Evolutionary conservation across 2,797 vertebrate genomes (phyloP).

Genomic region (Lagodon rhomboides): DNA sequence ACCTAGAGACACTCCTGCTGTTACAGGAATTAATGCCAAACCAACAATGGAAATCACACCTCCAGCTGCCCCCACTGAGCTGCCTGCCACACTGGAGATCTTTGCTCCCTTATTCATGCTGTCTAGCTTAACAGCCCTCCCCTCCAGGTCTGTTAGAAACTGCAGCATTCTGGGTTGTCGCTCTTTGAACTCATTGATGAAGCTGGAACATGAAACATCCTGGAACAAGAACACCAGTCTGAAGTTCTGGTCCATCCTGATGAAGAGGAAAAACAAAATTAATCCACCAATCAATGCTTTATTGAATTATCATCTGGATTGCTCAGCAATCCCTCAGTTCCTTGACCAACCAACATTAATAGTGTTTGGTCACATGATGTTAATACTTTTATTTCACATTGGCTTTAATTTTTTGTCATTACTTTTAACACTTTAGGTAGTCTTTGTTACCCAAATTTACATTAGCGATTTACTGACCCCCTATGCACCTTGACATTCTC

Average conservation of each 20-base stretch:
- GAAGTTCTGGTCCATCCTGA: constrained; percentile 74
- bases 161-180: constrained; percentile 63
- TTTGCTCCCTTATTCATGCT: constrained; percentile 78
- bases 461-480: too few species aligned
- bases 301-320: too few species aligned
- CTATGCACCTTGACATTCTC: too few species aligned
- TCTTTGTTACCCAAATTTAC: too few species aligned
- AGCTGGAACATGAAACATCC: constrained; percentile 30
- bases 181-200: constrained; percentile 64
- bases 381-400: too few species aligned
- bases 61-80: constrained; percentile 77
- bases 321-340: too few species aligned
- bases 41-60: constrained; percentile 80
- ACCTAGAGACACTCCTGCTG: constrained; percentile 73
- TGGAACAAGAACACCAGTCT: constrained; percentile 74
- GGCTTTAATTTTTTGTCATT: too few species aligned
- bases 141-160: constrained; percentile 74
- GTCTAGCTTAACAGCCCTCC: constrained; percentile 75
- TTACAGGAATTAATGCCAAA: constrained; percentile 79
- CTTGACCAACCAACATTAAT: too few species aligned
- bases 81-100: constrained; percentile 84
- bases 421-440: too few species aligned
- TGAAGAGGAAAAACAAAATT: neutral
- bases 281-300: too few species aligned
- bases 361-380: too few species aligned